phyloP scores from a whole-genome alignment of 2,113 vertebrate species.

The Notechis scutatus region DNA sequence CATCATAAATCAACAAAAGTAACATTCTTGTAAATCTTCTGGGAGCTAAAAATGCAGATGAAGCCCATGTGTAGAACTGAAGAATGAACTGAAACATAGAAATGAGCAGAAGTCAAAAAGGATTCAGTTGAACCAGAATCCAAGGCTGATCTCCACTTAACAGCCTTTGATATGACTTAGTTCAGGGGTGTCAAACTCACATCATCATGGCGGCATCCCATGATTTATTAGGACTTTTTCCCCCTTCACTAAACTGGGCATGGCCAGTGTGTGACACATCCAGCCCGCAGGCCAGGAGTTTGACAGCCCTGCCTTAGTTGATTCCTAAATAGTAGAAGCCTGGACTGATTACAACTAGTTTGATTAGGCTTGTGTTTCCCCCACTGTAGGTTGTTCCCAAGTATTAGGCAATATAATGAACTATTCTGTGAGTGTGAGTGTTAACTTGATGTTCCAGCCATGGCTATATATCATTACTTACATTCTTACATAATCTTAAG shows the following conservation, averaged over 20 bases:
- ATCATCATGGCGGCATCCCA: too few species aligned
- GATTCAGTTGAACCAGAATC: background rate
- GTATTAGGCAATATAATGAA: background rate
- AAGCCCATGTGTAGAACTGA: background rate
- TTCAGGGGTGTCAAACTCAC: background rate
- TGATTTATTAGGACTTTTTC: too few species aligned
- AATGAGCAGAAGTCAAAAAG: background rate
- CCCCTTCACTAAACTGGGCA: too few species aligned
- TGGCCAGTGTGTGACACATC: too few species aligned
- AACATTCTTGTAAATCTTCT: background rate
- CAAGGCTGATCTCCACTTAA: background rate
- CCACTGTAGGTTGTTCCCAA: background rate
- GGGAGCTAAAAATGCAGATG: background rate
- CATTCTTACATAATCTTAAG: background rate
- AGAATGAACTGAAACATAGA: background rate
- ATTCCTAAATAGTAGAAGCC: background rate
- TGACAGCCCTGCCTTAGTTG: background rate
- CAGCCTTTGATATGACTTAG: background rate
- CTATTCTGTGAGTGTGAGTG: background rate
- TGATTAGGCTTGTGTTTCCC: too few species aligned
- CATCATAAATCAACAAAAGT: background rate
- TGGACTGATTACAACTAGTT: background rate
- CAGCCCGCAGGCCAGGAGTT: too few species aligned
- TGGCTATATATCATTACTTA: background rate
- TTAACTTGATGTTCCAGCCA: background rate